Conservation (phyloP, 2,113 vertebrate species). For the Lagenorhynchus albirostris region DNA sequence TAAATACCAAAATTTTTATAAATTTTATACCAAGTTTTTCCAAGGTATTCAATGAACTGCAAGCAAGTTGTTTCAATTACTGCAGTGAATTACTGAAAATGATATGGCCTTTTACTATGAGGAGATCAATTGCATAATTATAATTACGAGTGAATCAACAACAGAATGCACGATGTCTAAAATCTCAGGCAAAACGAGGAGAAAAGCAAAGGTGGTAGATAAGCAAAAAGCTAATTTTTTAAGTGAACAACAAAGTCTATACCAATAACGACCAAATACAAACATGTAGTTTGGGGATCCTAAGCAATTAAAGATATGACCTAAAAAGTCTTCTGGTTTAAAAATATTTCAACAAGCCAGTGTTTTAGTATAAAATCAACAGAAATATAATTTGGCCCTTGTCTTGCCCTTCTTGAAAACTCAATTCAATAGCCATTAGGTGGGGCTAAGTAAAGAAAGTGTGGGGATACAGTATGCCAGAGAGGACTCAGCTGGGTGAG, state of each 20-base stretch:
- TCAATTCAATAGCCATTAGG: neutral
- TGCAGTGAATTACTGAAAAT: neutral
- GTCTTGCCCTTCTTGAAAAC: neutral
- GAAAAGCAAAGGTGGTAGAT: neutral
- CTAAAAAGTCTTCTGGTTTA: neutral
- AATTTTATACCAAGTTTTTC: neutral
- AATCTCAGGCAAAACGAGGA: neutral
- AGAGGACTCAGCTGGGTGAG: neutral
- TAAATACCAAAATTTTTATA: no score
- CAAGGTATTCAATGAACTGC: neutral
- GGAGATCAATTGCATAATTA: neutral
- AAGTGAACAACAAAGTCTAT: neutral
- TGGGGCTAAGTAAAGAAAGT: neutral
- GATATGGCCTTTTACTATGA: neutral
- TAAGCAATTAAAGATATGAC: neutral
- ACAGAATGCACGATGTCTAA: neutral
- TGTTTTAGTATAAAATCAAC: neutral
- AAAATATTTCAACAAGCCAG: neutral
- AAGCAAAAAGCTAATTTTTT: conserved; percentile 9
- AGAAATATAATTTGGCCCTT: neutral
- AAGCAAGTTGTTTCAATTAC: conserved; percentile 38
- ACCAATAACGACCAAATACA: neutral
- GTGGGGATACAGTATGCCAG: neutral
- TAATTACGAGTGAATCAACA: neutral
- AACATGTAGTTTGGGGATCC: neutral